Conservation (phyloP, 1,140 invertebrate species). For the Stenopsyche tienmushanensis region DNA sequence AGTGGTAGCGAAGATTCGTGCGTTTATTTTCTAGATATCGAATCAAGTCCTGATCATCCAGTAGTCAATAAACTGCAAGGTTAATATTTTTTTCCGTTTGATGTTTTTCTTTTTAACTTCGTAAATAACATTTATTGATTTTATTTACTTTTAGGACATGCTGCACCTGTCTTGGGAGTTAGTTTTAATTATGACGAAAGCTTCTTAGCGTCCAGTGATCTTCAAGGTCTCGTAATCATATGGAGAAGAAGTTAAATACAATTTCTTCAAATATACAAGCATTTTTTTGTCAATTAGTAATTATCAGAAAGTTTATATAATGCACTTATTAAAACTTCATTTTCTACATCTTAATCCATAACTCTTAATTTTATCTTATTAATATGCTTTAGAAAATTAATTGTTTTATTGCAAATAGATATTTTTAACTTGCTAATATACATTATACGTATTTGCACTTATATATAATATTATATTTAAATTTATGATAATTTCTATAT, state of each 20-base stretch:
- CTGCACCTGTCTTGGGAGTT: constrained; percentile 77
- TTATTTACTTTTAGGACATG: constrained; percentile 61
- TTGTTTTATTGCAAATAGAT: no score
- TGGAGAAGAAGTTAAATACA: constrained; percentile 63
- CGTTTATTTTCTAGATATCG: constrained; percentile 82
- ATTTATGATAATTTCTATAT: no score
- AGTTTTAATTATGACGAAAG: constrained; percentile 90
- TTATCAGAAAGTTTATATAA: no score
- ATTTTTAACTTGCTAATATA: no score
- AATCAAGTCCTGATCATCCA: constrained; percentile 66
- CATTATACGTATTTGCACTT: no score
- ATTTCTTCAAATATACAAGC: no score
- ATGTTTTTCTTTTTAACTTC: neutral
- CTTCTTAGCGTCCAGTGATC: constrained; percentile 80
- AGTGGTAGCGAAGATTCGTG: constrained; percentile 84
- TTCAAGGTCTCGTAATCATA: constrained; percentile 81
- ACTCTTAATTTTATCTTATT: no score
- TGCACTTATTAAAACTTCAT: no score
- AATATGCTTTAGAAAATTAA: no score
- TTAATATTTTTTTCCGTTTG: constrained; percentile 41
- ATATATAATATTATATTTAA: no score
- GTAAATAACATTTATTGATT: neutral
- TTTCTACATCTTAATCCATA: no score
- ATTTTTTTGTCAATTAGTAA: no score
- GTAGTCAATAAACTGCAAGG: constrained; percentile 82